phyloP scores from a whole-genome alignment of 2,113 vertebrate genomes.

The Machaerirhynchus nigripectus region DNA sequence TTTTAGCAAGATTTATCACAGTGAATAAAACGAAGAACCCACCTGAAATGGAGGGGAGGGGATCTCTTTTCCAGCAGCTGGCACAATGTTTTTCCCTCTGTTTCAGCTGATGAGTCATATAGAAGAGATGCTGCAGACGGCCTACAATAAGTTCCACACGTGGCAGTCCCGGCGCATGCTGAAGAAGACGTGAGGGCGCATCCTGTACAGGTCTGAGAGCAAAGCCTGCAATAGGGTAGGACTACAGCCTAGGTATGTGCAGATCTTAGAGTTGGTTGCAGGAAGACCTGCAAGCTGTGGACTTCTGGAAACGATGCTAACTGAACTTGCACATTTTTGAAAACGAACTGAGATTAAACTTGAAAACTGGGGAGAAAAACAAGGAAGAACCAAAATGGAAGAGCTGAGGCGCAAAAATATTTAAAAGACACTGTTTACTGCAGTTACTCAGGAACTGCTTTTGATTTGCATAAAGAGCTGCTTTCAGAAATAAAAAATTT shows the following conservation, averaged over 20 bases:
- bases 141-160: slow-evolving; percentile 93
- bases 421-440: slow-evolving; percentile 80
- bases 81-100: not conserved
- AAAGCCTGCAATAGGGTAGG: slow-evolving; percentile 67
- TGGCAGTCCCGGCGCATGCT: slow-evolving; percentile 96
- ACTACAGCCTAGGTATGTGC: slow-evolving; percentile 66
- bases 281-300: slow-evolving; percentile 57
- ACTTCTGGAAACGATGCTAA: slow-evolving; percentile 68
- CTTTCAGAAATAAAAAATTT: slow-evolving; percentile 77
- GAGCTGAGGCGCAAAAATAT: slow-evolving; percentile 70
- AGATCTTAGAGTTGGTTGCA: slow-evolving; percentile 56
- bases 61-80: not conserved
- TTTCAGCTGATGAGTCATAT: slow-evolving; percentile 91
- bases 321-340: slow-evolving; percentile 77
- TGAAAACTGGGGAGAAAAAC: slow-evolving; percentile 69
- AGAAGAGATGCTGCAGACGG: slow-evolving; percentile 95
- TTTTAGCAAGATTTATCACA: not conserved
- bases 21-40: not conserved
- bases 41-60: not conserved
- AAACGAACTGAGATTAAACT: slow-evolving; percentile 66
- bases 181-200: slow-evolving; percentile 89
- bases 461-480: slow-evolving; percentile 80
- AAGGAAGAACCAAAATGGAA: slow-evolving; percentile 77
- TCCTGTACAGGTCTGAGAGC: slow-evolving; percentile 45
- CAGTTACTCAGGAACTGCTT: slow-evolving; percentile 85